Percentiles rank a stretch among this genome's conserved stretches.
Conservation (phyloP, 2,797 vertebrate species). For the Gallinago nigripennis region DNA sequence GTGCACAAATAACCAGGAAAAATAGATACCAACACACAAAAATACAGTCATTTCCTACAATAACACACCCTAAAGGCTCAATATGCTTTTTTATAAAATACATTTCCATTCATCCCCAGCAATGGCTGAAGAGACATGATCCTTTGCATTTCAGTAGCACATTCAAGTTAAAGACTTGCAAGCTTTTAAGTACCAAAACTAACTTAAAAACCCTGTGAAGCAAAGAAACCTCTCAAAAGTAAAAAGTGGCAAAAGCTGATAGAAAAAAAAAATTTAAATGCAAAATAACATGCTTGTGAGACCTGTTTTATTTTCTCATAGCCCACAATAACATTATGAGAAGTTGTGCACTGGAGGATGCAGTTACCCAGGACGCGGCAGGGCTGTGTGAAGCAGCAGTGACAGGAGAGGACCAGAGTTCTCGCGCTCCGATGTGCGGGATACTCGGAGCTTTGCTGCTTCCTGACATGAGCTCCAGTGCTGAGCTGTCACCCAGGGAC, state of each 20-base stretch:
- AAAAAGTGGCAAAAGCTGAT: not conserved
- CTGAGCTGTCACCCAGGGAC: not conserved
- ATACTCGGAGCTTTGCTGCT: not conserved
- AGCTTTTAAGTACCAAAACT: not conserved
- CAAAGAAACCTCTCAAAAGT: not conserved
- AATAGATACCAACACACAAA: not conserved
- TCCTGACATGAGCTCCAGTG: not conserved
- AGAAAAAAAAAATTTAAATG: not conserved
- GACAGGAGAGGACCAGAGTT: not conserved
- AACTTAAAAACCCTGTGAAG: not conserved
- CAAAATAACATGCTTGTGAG: not conserved
- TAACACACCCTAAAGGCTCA: not conserved
- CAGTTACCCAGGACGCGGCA: too few relatives aligned
- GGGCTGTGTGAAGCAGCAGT: not conserved
- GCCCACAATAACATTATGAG: not conserved
- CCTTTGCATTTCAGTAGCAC: not conserved
- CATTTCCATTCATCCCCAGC: not conserved
- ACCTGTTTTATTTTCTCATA: not conserved
- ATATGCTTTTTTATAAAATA: not conserved
- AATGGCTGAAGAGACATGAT: not conserved
- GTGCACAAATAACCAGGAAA: not conserved
- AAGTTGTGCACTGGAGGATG: not conserved
- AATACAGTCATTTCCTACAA: not conserved
- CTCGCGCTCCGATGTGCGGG: accelerated
- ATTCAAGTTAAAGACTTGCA: not conserved